phyloP scores from a whole-genome alignment of 2,113 vertebrate genomes.

The Triplophysa siluroides region DNA sequence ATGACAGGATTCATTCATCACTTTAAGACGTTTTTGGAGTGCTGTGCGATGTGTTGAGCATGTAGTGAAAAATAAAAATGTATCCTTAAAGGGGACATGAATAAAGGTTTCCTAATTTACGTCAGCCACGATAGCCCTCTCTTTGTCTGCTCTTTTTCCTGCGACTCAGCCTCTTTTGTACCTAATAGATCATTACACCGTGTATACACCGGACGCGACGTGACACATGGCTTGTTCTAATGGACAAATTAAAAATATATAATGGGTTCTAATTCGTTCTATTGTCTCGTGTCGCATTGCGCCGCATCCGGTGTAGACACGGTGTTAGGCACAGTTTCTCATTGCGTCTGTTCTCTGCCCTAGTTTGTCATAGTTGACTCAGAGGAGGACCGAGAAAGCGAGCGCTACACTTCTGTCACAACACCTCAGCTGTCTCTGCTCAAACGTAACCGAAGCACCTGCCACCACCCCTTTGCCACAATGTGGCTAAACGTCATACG shows the following conservation, averaged over 20 bases:
- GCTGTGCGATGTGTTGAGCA: background rate
- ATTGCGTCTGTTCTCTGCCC: background rate
- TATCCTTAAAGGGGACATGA: background rate
- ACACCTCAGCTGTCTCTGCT: background rate
- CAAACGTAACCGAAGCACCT: background rate
- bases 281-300: too few relatives aligned
- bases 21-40: background rate
- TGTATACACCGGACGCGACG: too few relatives aligned
- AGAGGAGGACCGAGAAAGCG: background rate
- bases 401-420: slow-evolving; percentile 3
- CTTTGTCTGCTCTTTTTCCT: background rate
- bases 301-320: too few relatives aligned
- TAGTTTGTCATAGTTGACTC: slow-evolving; percentile 2
- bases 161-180: slow-evolving; percentile 28
- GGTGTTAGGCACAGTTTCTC: background rate
- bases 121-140: background rate
- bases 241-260: too few relatives aligned
- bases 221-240: too few relatives aligned
- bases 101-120: background rate
- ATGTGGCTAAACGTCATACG: slow-evolving; percentile 40
- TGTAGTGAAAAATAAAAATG: background rate
- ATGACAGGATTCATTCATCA: too few relatives aligned
- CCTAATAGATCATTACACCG: background rate
- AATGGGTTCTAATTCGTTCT: too few relatives aligned
- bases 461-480: background rate